These are phyloP conservation scores for Eulemur albifrons DNA, from an alignment of 2,797 vertebrate species.

Conservation along the genomic window DNA sequence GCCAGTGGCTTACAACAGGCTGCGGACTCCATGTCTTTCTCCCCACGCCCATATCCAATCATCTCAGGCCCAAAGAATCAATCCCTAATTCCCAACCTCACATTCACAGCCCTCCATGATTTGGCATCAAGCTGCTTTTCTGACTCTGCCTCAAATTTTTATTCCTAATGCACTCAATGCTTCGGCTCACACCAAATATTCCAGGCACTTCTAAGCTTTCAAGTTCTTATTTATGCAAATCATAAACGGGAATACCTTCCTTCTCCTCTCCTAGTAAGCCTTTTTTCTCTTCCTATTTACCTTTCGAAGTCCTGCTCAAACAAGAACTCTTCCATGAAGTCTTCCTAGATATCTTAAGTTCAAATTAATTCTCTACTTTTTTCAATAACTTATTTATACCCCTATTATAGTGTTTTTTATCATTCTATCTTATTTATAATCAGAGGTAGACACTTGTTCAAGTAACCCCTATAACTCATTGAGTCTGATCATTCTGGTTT, in stretches of 20 bases:
- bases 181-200: background rate
- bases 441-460: background rate
- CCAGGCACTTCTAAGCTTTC: background rate
- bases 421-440: background rate
- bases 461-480: background rate
- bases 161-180: background rate
- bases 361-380: background rate
- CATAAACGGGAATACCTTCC: background rate
- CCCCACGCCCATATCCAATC: background rate
- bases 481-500: background rate
- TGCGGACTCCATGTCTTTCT: background rate
- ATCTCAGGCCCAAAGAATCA: background rate
- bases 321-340: background rate
- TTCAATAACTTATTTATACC: background rate
- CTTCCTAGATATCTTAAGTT: background rate
- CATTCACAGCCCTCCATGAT: background rate
- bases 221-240: background rate
- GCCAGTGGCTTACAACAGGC: background rate
- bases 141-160: background rate
- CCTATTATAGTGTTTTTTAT: background rate
- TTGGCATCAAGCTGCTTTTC: background rate
- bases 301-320: background rate
- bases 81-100: background rate
- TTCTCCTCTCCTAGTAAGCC: background rate
- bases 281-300: background rate